Conservation (phyloP, 2,888 invertebrate genomes). For the Cephus nigrinus region DNA sequence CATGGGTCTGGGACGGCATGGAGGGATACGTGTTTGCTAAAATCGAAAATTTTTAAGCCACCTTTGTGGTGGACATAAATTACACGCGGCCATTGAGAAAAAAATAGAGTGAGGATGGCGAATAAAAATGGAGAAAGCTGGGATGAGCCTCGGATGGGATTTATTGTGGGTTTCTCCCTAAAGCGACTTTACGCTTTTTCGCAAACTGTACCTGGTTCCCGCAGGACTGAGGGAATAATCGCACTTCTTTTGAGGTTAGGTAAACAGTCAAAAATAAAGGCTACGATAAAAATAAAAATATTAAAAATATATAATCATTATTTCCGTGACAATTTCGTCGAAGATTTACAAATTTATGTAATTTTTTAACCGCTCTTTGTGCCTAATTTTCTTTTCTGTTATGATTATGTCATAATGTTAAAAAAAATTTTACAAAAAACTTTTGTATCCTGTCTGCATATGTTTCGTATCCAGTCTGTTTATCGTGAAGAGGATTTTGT, state of each 20-base stretch:
- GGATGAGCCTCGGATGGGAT: too few species aligned
- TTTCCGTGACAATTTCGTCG: too few species aligned
- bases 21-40: neutral
- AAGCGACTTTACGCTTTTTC: neutral
- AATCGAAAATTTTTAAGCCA: slow-evolving; percentile 37
- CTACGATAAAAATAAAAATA: too few species aligned
- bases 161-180: too few species aligned
- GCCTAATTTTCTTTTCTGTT: neutral
- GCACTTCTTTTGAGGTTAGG: neutral
- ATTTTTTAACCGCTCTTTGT: neutral
- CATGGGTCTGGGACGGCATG: too few species aligned
- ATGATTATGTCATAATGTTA: neutral
- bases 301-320: too few species aligned
- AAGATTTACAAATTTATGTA: too few species aligned
- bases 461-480: too few species aligned
- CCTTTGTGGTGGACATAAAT: slow-evolving; percentile 33
- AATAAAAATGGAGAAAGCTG: too few species aligned
- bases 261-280: too few species aligned
- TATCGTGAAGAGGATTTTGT: neutral
- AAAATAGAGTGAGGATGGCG: neutral
- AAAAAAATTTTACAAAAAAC: neutral
- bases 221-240: neutral
- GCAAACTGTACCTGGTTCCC: neutral
- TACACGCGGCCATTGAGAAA: slow-evolving; percentile 3
- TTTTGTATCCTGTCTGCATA: too few species aligned